phyloP scores from a whole-genome alignment of 2,888 invertebrate genomes.

The Scaptomyza tumidula region DNA sequence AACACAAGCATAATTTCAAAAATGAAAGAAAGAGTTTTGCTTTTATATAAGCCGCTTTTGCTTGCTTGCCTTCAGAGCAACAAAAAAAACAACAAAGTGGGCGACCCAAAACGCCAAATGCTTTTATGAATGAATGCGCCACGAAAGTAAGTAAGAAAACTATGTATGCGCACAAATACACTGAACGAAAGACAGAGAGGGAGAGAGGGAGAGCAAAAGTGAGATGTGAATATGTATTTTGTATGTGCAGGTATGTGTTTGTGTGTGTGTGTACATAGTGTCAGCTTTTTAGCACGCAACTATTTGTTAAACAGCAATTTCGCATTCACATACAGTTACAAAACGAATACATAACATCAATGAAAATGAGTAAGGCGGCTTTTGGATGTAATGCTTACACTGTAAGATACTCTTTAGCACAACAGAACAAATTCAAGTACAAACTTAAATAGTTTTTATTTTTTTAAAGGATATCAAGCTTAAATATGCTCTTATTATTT shows the following conservation, averaged over 20 bases:
- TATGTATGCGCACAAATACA: conserved; percentile 51
- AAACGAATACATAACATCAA: conserved; percentile 10
- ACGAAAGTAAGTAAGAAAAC: conserved; percentile 57
- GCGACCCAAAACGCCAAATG: conserved; percentile 50
- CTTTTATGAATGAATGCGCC: conserved; percentile 73
- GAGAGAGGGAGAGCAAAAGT: conserved; percentile 10
- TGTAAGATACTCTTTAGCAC: neutral
- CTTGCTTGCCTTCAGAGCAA: conserved; percentile 35
- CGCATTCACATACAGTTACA: conserved; percentile 46
- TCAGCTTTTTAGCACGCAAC: conserved; percentile 63
- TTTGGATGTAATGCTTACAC: neutral
- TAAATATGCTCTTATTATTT: neutral
- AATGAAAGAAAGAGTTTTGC: conserved; percentile 72
- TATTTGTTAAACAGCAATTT: conserved; percentile 66
- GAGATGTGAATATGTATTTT: conserved; percentile 1
- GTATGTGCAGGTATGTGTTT: neutral
- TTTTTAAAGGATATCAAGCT: neutral
- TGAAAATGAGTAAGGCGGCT: conserved; percentile 1
- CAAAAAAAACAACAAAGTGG: conserved; percentile 5
- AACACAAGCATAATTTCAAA: conserved; percentile 44
- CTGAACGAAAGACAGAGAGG: neutral
- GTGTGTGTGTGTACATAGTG: conserved; percentile 5
- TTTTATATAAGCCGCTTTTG: conserved; percentile 68
- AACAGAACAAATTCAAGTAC: neutral
- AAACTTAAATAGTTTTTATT: neutral